phyloP scores from a whole-genome alignment of 2,888 invertebrate species.

The Acleris emargana region DNA sequence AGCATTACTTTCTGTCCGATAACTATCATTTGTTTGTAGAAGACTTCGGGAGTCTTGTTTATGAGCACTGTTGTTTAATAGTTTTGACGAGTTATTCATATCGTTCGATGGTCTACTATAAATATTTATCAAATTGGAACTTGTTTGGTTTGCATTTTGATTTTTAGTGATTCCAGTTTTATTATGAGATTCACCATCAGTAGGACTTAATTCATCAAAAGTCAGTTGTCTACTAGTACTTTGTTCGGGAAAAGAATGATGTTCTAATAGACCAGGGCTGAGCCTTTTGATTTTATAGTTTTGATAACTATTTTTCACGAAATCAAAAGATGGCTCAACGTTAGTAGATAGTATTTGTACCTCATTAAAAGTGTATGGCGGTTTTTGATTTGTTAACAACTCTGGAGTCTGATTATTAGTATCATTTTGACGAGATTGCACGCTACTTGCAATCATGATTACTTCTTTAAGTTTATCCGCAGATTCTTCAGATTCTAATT shows the following conservation, averaged over 20 bases:
- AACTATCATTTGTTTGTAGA: constrained; percentile 39
- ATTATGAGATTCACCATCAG: not conserved
- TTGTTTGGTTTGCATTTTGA: constrained; percentile 37
- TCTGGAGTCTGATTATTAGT: constrained; percentile 35
- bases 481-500: constrained; percentile 32
- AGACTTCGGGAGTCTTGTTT: constrained; percentile 36
- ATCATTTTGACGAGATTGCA: constrained; percentile 25
- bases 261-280: constrained; percentile 55
- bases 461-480: constrained; percentile 26
- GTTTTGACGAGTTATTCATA: constrained; percentile 50
- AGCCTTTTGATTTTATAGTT: constrained; percentile 63
- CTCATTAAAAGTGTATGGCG: constrained; percentile 49
- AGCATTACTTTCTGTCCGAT: constrained; percentile 39
- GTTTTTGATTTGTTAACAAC: constrained; percentile 41
- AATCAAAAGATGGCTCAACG: constrained; percentile 56
- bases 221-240: constrained; percentile 40
- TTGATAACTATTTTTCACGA: constrained; percentile 55
- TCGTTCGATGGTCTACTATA: constrained; percentile 53
- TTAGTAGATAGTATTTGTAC: constrained; percentile 61
- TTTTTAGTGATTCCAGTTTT: constrained; percentile 12
- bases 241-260: constrained; percentile 54
- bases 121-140: constrained; percentile 53
- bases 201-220: constrained; percentile 34
- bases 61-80: constrained; percentile 38
- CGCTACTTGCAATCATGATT: constrained; percentile 21